Percentiles rank a stretch among this genome's conserved stretches.
Conservation (phyloP, 2,888 invertebrate species). For the Mimachlamys varia region DNA sequence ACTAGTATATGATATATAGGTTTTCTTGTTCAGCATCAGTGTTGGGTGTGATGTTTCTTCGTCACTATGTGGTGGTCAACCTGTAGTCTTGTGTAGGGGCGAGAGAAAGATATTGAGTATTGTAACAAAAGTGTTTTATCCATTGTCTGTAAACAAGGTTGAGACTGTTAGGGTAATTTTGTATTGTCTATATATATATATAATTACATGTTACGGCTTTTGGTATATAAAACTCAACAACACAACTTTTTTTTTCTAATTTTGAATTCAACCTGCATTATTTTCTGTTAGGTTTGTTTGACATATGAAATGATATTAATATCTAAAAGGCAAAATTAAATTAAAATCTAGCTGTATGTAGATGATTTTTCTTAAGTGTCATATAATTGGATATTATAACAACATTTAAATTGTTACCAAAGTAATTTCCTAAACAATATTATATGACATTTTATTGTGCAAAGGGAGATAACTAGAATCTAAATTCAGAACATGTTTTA, state of each 20-base stretch:
- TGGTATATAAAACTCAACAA: not conserved
- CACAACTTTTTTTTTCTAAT: not conserved
- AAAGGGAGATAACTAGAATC: no score
- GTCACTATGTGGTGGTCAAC: not conserved
- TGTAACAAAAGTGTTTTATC: not conserved
- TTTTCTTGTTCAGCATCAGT: not conserved
- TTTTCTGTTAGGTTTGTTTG: no score
- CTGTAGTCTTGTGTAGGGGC: not conserved
- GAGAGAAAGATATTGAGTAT: not conserved
- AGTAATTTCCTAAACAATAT: no score
- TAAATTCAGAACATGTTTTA: no score
- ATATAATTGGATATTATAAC: no score
- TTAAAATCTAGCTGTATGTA: no score
- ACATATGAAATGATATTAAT: no score
- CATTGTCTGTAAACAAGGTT: not conserved
- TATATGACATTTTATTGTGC: no score
- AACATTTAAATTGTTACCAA: no score
- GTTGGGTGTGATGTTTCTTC: not conserved
- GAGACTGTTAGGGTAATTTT: not conserved
- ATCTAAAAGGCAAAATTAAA: no score
- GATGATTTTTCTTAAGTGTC: no score
- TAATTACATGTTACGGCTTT: not conserved
- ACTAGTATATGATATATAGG: not conserved
- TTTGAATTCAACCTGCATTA: not conserved
- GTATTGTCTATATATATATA: not conserved